These are phyloP conservation scores for Lycia hirtaria DNA, from an alignment of 2,888 invertebrate genomes.

Conservation along the genomic window DNA sequence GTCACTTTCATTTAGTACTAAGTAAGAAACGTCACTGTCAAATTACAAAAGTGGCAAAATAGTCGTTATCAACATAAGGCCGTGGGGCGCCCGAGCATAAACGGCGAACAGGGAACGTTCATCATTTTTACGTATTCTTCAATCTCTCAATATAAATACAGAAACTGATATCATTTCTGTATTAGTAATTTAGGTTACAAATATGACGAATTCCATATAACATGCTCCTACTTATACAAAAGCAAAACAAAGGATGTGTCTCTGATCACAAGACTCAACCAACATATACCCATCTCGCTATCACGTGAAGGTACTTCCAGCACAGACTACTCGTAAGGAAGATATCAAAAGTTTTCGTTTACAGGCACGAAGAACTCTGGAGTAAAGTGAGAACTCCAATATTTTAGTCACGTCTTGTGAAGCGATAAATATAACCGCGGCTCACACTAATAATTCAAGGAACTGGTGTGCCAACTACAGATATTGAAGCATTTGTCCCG, in stretches of 20 bases:
- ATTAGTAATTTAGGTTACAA: too few relatives aligned
- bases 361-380: slow-evolving; percentile 32
- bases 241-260: background rate
- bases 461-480: slow-evolving; percentile 54
- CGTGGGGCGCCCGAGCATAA: too few relatives aligned
- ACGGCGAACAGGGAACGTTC: too few relatives aligned
- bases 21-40: too few relatives aligned
- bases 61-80: too few relatives aligned
- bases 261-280: background rate
- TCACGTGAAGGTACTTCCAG: background rate
- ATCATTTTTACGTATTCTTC: too few relatives aligned
- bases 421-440: slow-evolving; percentile 56
- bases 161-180: too few relatives aligned
- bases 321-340: slow-evolving; percentile 13
- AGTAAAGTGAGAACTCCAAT: slow-evolving; percentile 43
- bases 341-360: slow-evolving; percentile 34
- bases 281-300: background rate
- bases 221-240: too few relatives aligned
- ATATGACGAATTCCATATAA: too few relatives aligned
- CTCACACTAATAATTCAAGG: slow-evolving; percentile 56
- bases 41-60: too few relatives aligned
- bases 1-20: too few relatives aligned
- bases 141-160: too few relatives aligned
- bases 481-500: slow-evolving; percentile 48
- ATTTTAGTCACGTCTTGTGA: slow-evolving; percentile 58